Conservation (phyloP, 1,140 invertebrate genomes). For the Hyles vespertilio region DNA sequence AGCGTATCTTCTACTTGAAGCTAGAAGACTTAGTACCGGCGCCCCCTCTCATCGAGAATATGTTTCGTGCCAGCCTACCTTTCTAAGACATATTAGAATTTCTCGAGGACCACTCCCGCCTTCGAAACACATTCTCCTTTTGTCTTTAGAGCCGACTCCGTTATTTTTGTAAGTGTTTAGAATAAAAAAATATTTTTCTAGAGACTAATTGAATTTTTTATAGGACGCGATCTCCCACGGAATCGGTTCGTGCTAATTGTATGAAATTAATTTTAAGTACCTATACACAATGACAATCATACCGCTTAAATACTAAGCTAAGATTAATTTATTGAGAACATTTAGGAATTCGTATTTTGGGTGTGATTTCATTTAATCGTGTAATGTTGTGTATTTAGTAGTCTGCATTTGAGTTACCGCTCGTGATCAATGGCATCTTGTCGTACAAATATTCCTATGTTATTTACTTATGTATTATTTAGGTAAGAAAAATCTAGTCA, state of each 20-base stretch:
- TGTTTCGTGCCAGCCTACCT: conserved; percentile 95
- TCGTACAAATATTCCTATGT: conserved; percentile 76
- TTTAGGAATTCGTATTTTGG: conserved; percentile 47
- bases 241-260: conserved; percentile 62
- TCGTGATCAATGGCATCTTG: conserved; percentile 74
- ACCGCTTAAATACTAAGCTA: conserved; percentile 51
- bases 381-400: conserved; percentile 61
- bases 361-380: conserved; percentile 67
- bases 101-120: conserved; percentile 62
- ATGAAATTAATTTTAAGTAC: conserved; percentile 47
- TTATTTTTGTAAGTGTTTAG: conserved; percentile 73
- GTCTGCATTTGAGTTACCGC: conserved; percentile 75
- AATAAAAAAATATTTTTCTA: conserved; percentile 67
- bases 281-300: conserved; percentile 52
- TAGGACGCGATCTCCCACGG: conserved; percentile 66
- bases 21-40: conserved; percentile 93
- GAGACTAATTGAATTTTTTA: conserved; percentile 53
- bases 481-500: conserved; percentile 74
- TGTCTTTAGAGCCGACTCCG: conserved; percentile 58
- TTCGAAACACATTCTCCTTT: conserved; percentile 53
- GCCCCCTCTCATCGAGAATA: conserved; percentile 94
- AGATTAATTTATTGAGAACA: conserved; percentile 70
- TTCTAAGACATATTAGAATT: conserved; percentile 79
- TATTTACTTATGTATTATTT: conserved; percentile 73
- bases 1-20: conserved; percentile 96